Evolutionary conservation across 2,888 invertebrate genomes (phyloP).

Genomic region (Adelognathus sp.): DNA sequence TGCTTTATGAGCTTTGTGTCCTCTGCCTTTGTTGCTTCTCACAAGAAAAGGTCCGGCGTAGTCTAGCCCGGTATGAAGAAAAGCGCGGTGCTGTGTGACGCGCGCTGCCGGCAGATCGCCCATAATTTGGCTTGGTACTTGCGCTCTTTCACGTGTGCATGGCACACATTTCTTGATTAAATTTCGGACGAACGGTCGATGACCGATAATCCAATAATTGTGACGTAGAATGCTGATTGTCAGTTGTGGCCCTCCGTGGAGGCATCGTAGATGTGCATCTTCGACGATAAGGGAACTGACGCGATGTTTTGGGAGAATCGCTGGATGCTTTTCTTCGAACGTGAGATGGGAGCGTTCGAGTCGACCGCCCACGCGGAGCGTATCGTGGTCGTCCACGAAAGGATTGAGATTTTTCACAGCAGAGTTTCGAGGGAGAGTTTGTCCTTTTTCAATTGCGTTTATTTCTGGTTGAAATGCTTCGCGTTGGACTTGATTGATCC

Average conservation of each 20-base stretch:
- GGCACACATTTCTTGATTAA: conserved; percentile 25
- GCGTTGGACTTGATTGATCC: neutral
- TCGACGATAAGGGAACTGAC: neutral
- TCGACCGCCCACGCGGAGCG: conserved; percentile 31
- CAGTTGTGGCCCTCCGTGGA: conserved; percentile 47
- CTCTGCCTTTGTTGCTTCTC: neutral
- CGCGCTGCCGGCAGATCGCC: conserved; percentile 59
- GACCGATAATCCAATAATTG: conserved; percentile 42
- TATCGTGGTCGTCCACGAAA: neutral
- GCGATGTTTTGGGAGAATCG: conserved; percentile 21
- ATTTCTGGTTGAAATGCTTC: neutral
- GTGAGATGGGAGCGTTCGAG: neutral
- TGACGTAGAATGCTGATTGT: conserved; percentile 16
- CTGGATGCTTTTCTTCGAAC: conserved; percentile 31
- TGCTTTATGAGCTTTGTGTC: neutral
- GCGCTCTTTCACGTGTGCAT: conserved; percentile 17
- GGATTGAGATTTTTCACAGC: neutral
- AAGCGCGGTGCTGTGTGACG: neutral
- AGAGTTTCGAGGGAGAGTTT: neutral
- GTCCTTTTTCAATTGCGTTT: neutral
- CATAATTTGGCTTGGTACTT: conserved; percentile 58
- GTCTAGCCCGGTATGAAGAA: conserved; percentile 55
- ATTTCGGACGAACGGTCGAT: conserved; percentile 19
- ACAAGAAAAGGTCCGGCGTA: conserved; percentile 54
- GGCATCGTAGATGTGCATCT: conserved; percentile 16